Evolutionary conservation across 2,113 vertebrate species (phyloP).

Genomic region (Diphyllodes magnificus): DNA sequence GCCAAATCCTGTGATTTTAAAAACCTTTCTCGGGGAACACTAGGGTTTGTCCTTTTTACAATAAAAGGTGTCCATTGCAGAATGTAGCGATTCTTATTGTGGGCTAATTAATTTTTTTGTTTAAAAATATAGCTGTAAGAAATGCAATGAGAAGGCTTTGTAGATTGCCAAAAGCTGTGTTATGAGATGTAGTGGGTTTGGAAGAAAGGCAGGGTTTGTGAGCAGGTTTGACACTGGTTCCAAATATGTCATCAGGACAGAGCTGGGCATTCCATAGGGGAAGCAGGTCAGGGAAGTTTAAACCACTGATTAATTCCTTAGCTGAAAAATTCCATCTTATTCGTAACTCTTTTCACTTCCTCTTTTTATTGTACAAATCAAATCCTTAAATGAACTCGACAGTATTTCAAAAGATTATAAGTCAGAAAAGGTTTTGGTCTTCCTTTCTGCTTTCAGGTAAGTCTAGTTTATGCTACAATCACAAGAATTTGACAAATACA

Average conservation of each 20-base stretch:
- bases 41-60: neutral
- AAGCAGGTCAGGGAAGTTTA: neutral
- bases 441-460: neutral
- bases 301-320: neutral
- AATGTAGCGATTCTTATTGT: neutral
- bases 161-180: neutral
- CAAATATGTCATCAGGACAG: neutral
- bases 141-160: neutral
- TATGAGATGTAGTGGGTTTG: fast-evolving
- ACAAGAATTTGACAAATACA: neutral
- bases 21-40: neutral
- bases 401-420: neutral
- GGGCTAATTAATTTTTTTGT: neutral
- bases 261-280: neutral
- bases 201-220: neutral
- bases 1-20: neutral
- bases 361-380: neutral
- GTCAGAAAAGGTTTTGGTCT: neutral
- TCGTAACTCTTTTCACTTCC: neutral
- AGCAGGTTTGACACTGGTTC: neutral
- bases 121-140: neutral
- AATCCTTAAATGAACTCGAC: neutral
- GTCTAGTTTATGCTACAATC: neutral
- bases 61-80: neutral
- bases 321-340: neutral